phyloP scores from a whole-genome alignment of 2,113 vertebrate species.

The Climacteris rufus region DNA sequence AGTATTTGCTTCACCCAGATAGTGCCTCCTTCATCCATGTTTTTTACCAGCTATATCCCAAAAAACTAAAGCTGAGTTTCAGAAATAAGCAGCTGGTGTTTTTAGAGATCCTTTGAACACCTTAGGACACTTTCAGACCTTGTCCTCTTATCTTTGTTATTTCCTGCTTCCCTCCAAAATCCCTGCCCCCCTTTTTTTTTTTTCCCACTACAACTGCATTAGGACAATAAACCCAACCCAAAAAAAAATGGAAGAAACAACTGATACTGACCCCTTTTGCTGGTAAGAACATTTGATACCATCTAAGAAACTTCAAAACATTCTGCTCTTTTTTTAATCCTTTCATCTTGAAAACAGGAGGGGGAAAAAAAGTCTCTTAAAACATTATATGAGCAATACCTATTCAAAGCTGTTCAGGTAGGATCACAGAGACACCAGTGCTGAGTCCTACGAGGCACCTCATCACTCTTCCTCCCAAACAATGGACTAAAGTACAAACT shows the following conservation, averaged over 20 bases:
- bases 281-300: neutral
- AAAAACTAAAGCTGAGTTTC: neutral
- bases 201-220: neutral
- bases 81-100: neutral
- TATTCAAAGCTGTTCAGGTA: neutral
- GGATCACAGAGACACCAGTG: neutral
- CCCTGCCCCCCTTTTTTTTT: accelerated
- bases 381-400: neutral
- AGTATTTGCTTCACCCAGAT: neutral
- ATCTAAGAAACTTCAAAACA: neutral
- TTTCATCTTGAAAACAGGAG: neutral
- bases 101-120: neutral
- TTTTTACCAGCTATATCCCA: neutral
- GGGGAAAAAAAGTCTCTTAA: neutral
- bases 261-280: neutral
- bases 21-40: neutral
- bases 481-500: neutral
- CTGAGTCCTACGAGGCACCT: neutral
- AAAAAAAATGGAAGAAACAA: neutral
- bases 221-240: neutral
- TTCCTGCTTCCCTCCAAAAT: neutral
- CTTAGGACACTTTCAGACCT: neutral
- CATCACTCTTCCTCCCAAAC: neutral
- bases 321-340: neutral
- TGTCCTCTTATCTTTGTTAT: neutral